These are phyloP conservation scores for Desoria tigrina DNA, from an alignment of 2,888 invertebrate species.

Conservation along the genomic window DNA sequence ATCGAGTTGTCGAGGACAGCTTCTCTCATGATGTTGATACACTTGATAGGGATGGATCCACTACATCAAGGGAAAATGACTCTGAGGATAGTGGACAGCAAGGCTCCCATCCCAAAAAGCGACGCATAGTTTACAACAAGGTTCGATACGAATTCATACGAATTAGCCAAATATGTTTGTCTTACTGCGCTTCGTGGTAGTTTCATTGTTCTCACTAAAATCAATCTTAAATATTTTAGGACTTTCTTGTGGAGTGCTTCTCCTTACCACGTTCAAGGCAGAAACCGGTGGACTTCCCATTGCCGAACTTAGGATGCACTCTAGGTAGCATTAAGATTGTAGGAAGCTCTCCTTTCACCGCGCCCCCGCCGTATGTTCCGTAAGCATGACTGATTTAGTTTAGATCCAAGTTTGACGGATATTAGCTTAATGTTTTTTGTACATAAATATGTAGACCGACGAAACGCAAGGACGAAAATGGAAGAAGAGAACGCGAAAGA, in stretches of 20 bases:
- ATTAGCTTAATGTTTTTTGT: too few species aligned
- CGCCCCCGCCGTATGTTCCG: constrained; percentile 24
- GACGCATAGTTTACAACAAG: constrained; percentile 26
- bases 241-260: constrained; percentile 46
- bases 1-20: too few species aligned
- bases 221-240: constrained; percentile 25
- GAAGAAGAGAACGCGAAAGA: constrained; percentile 25
- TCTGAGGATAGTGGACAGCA: too few species aligned
- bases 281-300: constrained; percentile 42
- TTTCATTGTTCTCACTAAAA: too few species aligned
- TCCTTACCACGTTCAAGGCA: constrained; percentile 23
- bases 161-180: too few species aligned
- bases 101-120: too few species aligned
- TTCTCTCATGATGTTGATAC: too few species aligned
- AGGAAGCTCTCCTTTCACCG: constrained; percentile 30
- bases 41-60: too few species aligned
- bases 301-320: constrained; percentile 44
- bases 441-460: constrained; percentile 28
- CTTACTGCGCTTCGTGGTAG: too few species aligned
- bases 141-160: too few species aligned
- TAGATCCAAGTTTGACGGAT: not conserved
- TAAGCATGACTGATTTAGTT: constrained; percentile 13
- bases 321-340: constrained; percentile 33
- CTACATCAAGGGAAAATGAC: too few species aligned
- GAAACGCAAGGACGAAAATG: constrained; percentile 40